phyloP scores from a whole-genome alignment of 2,797 vertebrate genomes.

The Gymnothorax javanicus region DNA sequence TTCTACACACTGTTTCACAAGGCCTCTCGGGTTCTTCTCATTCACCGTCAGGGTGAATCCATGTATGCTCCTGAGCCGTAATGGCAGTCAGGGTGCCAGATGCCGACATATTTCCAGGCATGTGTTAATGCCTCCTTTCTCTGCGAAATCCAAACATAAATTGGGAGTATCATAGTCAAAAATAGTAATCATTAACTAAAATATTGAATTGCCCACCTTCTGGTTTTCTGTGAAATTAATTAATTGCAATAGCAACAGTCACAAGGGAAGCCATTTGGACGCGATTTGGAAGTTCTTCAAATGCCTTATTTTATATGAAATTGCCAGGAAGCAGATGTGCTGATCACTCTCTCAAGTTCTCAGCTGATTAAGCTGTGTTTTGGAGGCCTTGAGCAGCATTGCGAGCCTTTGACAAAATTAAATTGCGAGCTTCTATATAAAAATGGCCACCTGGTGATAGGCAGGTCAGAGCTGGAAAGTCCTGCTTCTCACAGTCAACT shows the following conservation, averaged over 20 bases:
- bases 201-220: not conserved
- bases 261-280: not conserved
- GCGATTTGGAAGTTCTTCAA: conserved; percentile 2
- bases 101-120: not conserved
- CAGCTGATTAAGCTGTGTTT: not conserved
- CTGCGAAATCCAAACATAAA: not conserved
- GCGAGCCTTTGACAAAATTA: not conserved
- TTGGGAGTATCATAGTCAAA: not conserved
- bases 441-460: not conserved
- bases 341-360: not conserved
- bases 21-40: conserved; percentile 35
- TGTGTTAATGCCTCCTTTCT: not conserved
- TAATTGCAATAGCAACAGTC: conserved; percentile 8
- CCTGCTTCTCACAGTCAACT: conserved; percentile 9
- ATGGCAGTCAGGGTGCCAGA: not conserved
- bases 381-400: not conserved
- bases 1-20: conserved; percentile 51
- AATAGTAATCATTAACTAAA: not conserved
- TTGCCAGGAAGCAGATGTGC: not conserved
- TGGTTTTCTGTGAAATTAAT: not conserved
- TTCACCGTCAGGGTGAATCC: conserved; percentile 22
- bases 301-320: not conserved
- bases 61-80: not conserved
- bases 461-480: not conserved
- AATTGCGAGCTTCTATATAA: not conserved